Evolutionary conservation across 2,797 vertebrate genomes (phyloP).

Genomic region (Harpagifer antarcticus): DNA sequence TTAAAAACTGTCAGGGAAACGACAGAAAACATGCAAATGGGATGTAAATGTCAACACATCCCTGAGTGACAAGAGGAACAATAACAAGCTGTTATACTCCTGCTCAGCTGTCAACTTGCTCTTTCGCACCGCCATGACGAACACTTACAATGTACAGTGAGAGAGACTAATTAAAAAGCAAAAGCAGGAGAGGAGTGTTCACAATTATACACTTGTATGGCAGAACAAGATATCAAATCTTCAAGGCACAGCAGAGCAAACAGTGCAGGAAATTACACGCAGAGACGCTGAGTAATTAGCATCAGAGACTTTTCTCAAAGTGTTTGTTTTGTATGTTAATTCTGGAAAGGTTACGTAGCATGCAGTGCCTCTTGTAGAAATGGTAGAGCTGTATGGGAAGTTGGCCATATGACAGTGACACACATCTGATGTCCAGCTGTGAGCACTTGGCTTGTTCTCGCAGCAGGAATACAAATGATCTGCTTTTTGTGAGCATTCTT

Average conservation of each 20-base stretch:
- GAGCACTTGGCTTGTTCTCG: slow-evolving; percentile 55
- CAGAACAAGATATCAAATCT: slow-evolving; percentile 66
- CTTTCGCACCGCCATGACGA: slow-evolving; percentile 41
- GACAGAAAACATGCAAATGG: slow-evolving; percentile 5
- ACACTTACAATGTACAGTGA: slow-evolving; percentile 26
- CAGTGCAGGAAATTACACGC: slow-evolving; percentile 62
- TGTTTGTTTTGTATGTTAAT: slow-evolving; percentile 60
- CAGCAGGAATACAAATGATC: slow-evolving; percentile 70
- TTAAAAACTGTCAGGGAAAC: neutral
- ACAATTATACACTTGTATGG: slow-evolving; percentile 39
- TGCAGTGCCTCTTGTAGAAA: slow-evolving; percentile 13
- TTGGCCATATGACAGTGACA: slow-evolving; percentile 67
- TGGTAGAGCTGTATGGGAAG: slow-evolving; percentile 32
- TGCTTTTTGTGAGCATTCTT: slow-evolving; percentile 8
- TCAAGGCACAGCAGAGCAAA: slow-evolving; percentile 55
- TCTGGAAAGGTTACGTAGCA: neutral
- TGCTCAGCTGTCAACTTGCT: slow-evolving; percentile 48
- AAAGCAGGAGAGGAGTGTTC: slow-evolving; percentile 31
- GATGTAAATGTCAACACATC: slow-evolving; percentile 14
- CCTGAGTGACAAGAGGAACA: slow-evolving; percentile 49
- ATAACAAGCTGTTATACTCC: slow-evolving; percentile 37
- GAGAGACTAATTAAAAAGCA: slow-evolving; percentile 44
- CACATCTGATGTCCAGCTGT: slow-evolving; percentile 55
- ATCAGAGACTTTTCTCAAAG: slow-evolving; percentile 40
- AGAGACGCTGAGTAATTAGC: slow-evolving; percentile 57